A percentile compares a stretch with the other conserved stretches of the same genome.
phyloP scores from a whole-genome alignment of 2,888 invertebrate species.

The Xylota segnis region DNA sequence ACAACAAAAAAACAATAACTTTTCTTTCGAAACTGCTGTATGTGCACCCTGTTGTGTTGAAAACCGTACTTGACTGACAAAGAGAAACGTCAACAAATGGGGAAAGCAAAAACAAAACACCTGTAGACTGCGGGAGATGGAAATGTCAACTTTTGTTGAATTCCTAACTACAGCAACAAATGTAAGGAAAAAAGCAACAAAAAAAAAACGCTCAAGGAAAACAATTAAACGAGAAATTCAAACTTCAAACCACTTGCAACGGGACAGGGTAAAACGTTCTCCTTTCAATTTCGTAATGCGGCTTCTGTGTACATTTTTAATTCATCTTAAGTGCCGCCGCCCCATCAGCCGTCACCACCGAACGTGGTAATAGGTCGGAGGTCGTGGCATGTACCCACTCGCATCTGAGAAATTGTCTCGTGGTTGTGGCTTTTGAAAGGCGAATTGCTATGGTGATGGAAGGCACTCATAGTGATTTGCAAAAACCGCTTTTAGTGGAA shows the following conservation, averaged over 20 bases:
- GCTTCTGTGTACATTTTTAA: constrained; percentile 49
- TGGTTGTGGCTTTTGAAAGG: background rate
- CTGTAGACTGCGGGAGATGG: constrained; percentile 30
- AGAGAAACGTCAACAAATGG: background rate
- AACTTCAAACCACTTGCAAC: constrained; percentile 6
- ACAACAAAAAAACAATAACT: constrained; percentile 20
- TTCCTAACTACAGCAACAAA: constrained; percentile 1
- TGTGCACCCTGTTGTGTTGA: background rate
- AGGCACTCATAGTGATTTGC: constrained; percentile 5
- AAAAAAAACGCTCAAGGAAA: constrained; percentile 20
- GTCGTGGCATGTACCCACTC: constrained; percentile 16
- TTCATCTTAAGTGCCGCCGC: constrained; percentile 45
- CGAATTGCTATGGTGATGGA: background rate
- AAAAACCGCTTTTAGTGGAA: constrained; percentile 16
- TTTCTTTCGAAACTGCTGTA: constrained; percentile 42
- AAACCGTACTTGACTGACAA: constrained; percentile 15
- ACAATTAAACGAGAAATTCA: constrained; percentile 46
- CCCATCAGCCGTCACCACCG: constrained; percentile 1
- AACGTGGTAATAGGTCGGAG: constrained; percentile 34
- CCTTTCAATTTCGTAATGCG: constrained; percentile 48
- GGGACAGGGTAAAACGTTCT: constrained; percentile 7
- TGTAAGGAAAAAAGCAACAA: background rate
- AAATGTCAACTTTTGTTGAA: constrained; percentile 29
- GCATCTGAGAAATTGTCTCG: constrained; percentile 17
- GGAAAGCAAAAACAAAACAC: constrained; percentile 43